These are phyloP conservation scores for Trachythela sp. DNA, from an alignment of 64 coral and sea anemone species.

Conservation along the genomic window DNA sequence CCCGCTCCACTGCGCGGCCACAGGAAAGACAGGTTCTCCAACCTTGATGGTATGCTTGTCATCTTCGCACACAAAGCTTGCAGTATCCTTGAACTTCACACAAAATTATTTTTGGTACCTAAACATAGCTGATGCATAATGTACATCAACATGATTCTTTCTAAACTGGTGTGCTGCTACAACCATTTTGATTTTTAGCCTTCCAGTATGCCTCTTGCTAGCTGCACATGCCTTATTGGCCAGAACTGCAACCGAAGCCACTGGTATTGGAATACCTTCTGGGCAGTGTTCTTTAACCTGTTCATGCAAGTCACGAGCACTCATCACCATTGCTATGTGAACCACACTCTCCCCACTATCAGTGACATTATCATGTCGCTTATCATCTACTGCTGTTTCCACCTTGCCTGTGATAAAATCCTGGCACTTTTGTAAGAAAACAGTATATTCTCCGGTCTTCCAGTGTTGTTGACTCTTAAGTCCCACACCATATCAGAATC, in stretches of 20 bases:
- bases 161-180: slow-evolving; percentile 34
- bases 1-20: slow-evolving; percentile 47
- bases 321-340: not conserved
- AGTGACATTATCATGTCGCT: slow-evolving; percentile 35
- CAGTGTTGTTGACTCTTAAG: slow-evolving; percentile 32
- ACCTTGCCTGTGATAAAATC: slow-evolving; percentile 28
- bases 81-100: slow-evolving; percentile 32
- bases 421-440: slow-evolving; percentile 49
- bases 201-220: slow-evolving; percentile 29
- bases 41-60: slow-evolving; percentile 45
- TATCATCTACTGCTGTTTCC: slow-evolving; percentile 46
- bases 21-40: slow-evolving; percentile 33
- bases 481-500: slow-evolving; percentile 48
- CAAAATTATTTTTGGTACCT: slow-evolving; percentile 29
- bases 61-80: slow-evolving; percentile 46
- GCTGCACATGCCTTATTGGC: slow-evolving; percentile 49
- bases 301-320: slow-evolving; percentile 37
- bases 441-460: slow-evolving; percentile 38
- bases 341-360: slow-evolving; percentile 36
- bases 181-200: slow-evolving; percentile 39
- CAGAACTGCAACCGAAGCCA: slow-evolving; percentile 49
- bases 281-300: slow-evolving; percentile 45
- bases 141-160: slow-evolving; percentile 35
- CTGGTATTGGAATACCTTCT: slow-evolving; percentile 44
- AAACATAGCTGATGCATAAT: slow-evolving; percentile 44